phyloP scores from a whole-genome alignment of 2,113 vertebrate species.

The Pungitius pungitius region DNA sequence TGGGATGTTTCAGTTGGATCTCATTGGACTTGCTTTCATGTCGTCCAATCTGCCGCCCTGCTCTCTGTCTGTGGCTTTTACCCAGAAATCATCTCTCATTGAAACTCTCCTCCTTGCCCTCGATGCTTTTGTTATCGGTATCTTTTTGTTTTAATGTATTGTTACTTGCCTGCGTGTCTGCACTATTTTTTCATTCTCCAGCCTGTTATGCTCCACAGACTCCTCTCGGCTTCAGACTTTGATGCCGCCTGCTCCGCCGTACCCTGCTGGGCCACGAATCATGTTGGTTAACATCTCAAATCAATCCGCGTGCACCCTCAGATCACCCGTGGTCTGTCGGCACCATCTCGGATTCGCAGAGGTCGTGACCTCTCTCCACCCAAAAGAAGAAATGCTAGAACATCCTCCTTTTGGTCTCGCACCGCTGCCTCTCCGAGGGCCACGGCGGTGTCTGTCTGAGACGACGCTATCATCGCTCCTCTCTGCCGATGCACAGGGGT shows the following conservation, averaged over 20 bases:
- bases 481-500: slow-evolving; percentile 60
- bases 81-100: slow-evolving; percentile 67
- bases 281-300: slow-evolving; percentile 47
- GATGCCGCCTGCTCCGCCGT: slow-evolving; percentile 33
- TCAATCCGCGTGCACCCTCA: slow-evolving; percentile 44
- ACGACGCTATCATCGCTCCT: slow-evolving; percentile 62
- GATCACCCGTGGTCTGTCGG: slow-evolving; percentile 39
- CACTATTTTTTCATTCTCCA: slow-evolving; percentile 12
- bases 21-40: slow-evolving; percentile 48
- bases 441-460: slow-evolving; percentile 42
- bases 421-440: slow-evolving; percentile 65
- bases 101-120: slow-evolving; percentile 28
- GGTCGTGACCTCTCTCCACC: slow-evolving; percentile 60
- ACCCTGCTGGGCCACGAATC: slow-evolving; percentile 48
- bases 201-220: not conserved
- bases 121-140: slow-evolving; percentile 1
- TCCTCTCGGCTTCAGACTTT: slow-evolving; percentile 37
- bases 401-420: slow-evolving; percentile 47
- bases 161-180: slow-evolving; percentile 32
- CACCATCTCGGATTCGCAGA: slow-evolving; percentile 40
- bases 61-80: slow-evolving; percentile 43
- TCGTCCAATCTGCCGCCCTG: slow-evolving; percentile 26
- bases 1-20: slow-evolving; percentile 67
- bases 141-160: slow-evolving; percentile 20
- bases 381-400: slow-evolving; percentile 14